Percentiles rank a stretch among this genome's conserved stretches.
Conservation (phyloP, 2,113 vertebrate genomes). For the Platycercus adscitus region DNA sequence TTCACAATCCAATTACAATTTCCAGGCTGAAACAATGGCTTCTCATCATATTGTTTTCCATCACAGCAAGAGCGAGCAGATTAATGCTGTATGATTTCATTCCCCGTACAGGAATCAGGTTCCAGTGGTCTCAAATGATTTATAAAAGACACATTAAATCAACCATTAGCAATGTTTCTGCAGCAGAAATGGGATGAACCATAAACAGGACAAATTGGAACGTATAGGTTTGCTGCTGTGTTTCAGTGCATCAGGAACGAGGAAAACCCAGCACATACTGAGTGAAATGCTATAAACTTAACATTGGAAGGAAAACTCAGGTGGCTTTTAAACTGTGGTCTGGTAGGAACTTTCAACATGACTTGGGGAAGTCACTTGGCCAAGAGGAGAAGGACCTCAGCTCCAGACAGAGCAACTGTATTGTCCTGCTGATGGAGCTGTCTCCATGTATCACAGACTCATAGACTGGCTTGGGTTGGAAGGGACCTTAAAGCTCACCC, state of each 20-base stretch:
- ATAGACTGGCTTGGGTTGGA: neutral
- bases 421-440: neutral
- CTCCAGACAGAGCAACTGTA: neutral
- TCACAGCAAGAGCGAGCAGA: neutral
- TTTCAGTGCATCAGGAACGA: neutral
- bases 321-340: neutral
- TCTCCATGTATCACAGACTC: neutral
- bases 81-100: conserved; percentile 25
- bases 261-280: accelerated
- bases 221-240: neutral
- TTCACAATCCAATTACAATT: conserved; percentile 58
- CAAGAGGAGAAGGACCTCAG: accelerated
- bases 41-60: conserved; percentile 46
- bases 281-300: neutral
- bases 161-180: conserved; percentile 22
- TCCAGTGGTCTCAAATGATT: neutral
- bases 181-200: conserved; percentile 1
- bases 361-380: neutral
- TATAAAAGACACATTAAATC: conserved; percentile 48
- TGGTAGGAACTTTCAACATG: neutral
- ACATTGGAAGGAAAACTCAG: neutral
- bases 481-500: neutral
- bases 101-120: neutral
- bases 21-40: conserved; percentile 43
- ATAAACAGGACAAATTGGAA: conserved; percentile 35